These are phyloP conservation scores for Myotis vivesi DNA, from an alignment of 2,797 vertebrate species.

Conservation along the genomic window DNA sequence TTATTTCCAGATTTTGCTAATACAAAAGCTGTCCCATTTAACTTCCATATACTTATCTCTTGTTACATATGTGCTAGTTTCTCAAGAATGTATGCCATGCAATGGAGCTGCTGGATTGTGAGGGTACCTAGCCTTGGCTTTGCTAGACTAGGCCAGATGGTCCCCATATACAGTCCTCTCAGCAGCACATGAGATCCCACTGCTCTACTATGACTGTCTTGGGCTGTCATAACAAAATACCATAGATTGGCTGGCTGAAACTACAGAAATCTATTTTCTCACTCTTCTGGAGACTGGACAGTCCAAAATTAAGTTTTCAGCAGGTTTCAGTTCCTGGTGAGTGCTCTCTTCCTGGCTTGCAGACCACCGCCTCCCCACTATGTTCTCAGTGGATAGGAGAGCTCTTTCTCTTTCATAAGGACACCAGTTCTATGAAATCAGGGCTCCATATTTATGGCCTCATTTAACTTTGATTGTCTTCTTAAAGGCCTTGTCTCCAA, in stretches of 20 bases:
- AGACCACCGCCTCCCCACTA: neutral
- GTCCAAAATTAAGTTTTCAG: neutral
- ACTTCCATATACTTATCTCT: neutral
- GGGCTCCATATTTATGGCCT: neutral
- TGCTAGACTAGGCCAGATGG: neutral
- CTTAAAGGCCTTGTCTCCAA: neutral
- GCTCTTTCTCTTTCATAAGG: neutral
- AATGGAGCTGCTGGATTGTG: too few species aligned
- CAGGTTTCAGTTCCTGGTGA: neutral
- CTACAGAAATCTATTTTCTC: neutral
- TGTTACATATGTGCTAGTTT: neutral
- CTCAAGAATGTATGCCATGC: rapidly evolving
- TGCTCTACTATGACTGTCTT: neutral
- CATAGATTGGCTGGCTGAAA: neutral
- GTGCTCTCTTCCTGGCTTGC: neutral
- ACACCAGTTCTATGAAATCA: neutral
- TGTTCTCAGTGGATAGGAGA: neutral
- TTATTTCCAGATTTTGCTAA: neutral
- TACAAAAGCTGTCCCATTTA: neutral
- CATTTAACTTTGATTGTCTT: neutral
- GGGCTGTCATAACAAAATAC: neutral
- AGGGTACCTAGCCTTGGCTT: neutral
- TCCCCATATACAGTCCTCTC: rapidly evolving
- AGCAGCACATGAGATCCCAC: too few species aligned
- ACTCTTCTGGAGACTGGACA: neutral